A percentile compares a stretch with the other conserved stretches of the same genome.
These are phyloP conservation scores for Cryptophagus acutangulus DNA, from an alignment of 2,888 invertebrate species.

Conservation along the genomic window DNA sequence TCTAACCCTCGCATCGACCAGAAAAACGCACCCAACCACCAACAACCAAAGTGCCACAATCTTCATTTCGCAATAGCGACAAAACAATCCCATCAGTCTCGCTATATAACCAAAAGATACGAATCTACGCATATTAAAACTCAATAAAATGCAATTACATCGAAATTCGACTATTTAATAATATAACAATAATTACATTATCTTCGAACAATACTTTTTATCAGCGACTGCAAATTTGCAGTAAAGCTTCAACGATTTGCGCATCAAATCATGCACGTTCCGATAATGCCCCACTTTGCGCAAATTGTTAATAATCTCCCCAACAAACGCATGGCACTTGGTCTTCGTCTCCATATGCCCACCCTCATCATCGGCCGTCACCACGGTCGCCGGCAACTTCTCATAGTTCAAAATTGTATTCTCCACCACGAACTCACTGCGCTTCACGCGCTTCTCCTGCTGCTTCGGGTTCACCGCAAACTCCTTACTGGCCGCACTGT, in stretches of 20 bases:
- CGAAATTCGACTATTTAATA: too few species aligned
- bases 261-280: slow-evolving; percentile 31
- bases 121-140: too few species aligned
- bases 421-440: slow-evolving; percentile 17
- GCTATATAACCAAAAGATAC: too few species aligned
- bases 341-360: slow-evolving; percentile 45
- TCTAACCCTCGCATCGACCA: too few species aligned
- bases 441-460: background rate
- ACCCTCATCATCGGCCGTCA: slow-evolving; percentile 43
- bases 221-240: slow-evolving; percentile 37
- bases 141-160: background rate
- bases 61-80: too few species aligned
- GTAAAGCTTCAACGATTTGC: slow-evolving; percentile 36
- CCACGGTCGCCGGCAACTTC: slow-evolving; percentile 35
- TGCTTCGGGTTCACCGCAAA: background rate
- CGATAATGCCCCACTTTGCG: slow-evolving; percentile 24
- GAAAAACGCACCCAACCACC: too few species aligned
- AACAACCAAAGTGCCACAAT: too few species aligned
- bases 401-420: slow-evolving; percentile 21
- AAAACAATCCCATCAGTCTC: too few species aligned
- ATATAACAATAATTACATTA: too few species aligned
- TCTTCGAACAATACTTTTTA: slow-evolving; percentile 33
- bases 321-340: slow-evolving; percentile 47
- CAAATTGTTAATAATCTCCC: slow-evolving; percentile 40
- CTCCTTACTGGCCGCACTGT: slow-evolving; percentile 5